A percentile compares a stretch with the other conserved stretches of the same genome.
Conservation (phyloP, 2,113 vertebrate species). For the Talpa occidentalis region DNA sequence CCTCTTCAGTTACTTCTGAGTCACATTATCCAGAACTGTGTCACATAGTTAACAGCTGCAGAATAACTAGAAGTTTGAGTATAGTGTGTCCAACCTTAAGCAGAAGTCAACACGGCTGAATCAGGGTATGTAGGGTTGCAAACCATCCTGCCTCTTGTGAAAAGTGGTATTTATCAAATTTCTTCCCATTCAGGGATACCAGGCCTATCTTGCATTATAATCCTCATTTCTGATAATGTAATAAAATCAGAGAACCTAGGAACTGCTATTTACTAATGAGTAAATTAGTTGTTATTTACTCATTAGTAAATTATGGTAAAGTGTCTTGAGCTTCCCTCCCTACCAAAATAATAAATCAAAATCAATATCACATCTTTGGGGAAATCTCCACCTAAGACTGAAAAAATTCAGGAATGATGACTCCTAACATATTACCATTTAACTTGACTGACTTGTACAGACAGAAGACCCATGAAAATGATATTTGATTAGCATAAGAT, state of each 20-base stretch:
- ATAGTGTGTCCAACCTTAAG: background rate
- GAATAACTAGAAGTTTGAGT: background rate
- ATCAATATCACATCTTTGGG: background rate
- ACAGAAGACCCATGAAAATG: background rate
- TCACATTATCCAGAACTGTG: background rate
- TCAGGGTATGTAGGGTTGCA: too few species aligned
- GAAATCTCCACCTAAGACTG: background rate
- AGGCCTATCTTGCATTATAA: background rate
- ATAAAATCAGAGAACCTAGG: background rate
- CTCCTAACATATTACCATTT: background rate
- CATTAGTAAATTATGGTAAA: background rate
- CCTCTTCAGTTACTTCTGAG: background rate
- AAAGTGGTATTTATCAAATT: background rate
- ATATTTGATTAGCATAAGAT: conserved; percentile 16
- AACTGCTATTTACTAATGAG: background rate
- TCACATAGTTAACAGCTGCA: background rate
- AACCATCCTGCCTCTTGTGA: background rate
- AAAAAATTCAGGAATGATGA: background rate
- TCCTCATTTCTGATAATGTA: background rate
- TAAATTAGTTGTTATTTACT: too few species aligned
- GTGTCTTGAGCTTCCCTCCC: background rate
- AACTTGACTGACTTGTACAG: background rate
- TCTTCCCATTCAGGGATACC: background rate
- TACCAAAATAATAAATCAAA: background rate
- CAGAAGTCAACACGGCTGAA: background rate